Evolutionary conservation across 2,797 vertebrate species (phyloP), one percentile per base, ranked within the genome.

Genomic region (Hybognathus amarus): DNA sequence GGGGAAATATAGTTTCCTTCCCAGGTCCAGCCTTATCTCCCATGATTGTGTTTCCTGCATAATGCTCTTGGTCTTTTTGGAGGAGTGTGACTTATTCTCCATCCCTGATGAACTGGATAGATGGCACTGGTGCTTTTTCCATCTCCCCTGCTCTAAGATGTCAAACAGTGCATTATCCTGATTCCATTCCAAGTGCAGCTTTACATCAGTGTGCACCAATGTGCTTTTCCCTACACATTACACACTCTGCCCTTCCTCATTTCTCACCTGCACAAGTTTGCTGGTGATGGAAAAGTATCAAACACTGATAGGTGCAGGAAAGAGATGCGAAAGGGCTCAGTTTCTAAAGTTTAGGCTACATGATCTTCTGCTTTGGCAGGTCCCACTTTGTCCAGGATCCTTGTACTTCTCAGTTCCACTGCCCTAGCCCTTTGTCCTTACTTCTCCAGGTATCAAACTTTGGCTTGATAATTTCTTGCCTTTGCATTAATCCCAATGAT

Each of bases 391-490:
- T 50, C 10, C 13, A 30, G 42, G 2, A 13, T 73, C 11, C 1
- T 24, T 70, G 8, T 70, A 9, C 24, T 70, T n/a, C n/a, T 22
- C 24, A 70, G 38, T 70, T 70, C 42, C 4, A 47, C 8, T 6
- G 22, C n/a, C 38, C 9, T 24, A 33, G 10, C 13, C 18, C 20
- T 76, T 38, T 9, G 18, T 5, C 7, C 54, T 40, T 63, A 6
- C 13, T 61, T 18, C 47, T 82, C 64, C 56, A 78, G 45, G 47
- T 82, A 9, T 54, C 59, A 2, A n/a, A 73, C 56, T 36, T 85
- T 11, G 17, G 67, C 66, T 71, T 84, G 77, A 84, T 77, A 66
- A 84, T 83, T 63, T 73, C 59, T 73, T 47, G 38, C 75, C 63
- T 75, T 33, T 83, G 75, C 68, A 24, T 71, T 63, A 30, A 15